phyloP scores from a whole-genome alignment of 2,888 invertebrate genomes.

The Drosophila greeni region DNA sequence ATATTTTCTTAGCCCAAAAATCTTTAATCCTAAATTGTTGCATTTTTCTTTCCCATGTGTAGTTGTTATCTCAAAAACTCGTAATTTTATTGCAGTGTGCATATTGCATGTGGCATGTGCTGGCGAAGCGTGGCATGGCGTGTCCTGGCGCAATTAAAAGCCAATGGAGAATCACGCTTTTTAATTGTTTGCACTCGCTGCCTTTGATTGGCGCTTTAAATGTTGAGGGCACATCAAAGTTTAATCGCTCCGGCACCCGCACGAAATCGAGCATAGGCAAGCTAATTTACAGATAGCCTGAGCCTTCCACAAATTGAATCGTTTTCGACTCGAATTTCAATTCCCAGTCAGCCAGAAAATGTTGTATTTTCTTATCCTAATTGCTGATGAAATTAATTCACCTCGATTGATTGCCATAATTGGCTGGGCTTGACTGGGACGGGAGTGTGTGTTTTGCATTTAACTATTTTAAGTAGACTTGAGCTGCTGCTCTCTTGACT shows the following conservation, averaged over 20 bases:
- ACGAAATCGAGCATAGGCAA: slow-evolving; percentile 45
- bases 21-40: not conserved
- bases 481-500: not conserved
- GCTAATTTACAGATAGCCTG: slow-evolving; percentile 28
- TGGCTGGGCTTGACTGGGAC: slow-evolving; percentile 1
- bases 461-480: not conserved
- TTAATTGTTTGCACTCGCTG: slow-evolving; percentile 65
- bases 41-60: not conserved
- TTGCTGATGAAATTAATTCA: slow-evolving; percentile 25
- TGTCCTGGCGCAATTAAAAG: slow-evolving; percentile 68
- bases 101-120: slow-evolving; percentile 18
- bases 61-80: not conserved
- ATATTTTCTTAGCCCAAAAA: not conserved
- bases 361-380: slow-evolving; percentile 27
- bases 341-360: slow-evolving; percentile 11
- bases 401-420: slow-evolving; percentile 23
- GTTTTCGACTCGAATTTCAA: slow-evolving; percentile 19
- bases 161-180: slow-evolving; percentile 51
- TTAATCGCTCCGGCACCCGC: slow-evolving; percentile 52
- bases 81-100: slow-evolving; percentile 11
- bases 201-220: slow-evolving; percentile 62
- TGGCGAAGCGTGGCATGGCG: slow-evolving; percentile 54
- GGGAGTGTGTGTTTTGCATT: not conserved
- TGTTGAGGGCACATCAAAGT: slow-evolving; percentile 56
- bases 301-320: slow-evolving; percentile 8